A percentile compares a stretch with the other conserved stretches of the same genome.
phyloP scores from a whole-genome alignment of 2,113 vertebrate species.

The Tachysurus vachellii region DNA sequence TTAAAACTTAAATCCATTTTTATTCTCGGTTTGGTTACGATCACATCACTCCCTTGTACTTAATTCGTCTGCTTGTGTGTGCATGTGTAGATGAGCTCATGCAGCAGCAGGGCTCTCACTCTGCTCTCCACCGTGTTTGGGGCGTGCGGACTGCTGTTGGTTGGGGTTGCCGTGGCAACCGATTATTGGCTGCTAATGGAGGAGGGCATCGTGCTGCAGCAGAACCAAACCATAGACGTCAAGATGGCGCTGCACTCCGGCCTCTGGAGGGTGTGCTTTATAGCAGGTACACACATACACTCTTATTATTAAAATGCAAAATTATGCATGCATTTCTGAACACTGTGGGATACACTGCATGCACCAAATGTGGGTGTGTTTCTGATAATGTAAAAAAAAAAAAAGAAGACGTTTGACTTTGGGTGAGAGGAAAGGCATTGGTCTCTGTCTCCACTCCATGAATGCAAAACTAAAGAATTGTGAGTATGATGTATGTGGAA shows the following conservation, averaged over 20 bases:
- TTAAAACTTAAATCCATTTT: background rate
- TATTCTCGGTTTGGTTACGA: background rate
- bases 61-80: conserved; percentile 39
- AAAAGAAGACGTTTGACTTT: background rate
- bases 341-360: background rate
- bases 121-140: conserved; percentile 91
- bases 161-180: conserved; percentile 90
- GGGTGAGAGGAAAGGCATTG: background rate
- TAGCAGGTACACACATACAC: conserved; percentile 76
- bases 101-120: conserved; percentile 89
- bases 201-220: conserved; percentile 86
- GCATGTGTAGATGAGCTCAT: conserved; percentile 82
- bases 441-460: background rate
- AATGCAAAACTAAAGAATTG: background rate
- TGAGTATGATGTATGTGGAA: background rate
- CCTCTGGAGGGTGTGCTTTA: conserved; percentile 92
- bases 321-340: background rate
- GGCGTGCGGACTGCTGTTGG: conserved; percentile 86
- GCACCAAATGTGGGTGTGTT: background rate
- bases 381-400: background rate
- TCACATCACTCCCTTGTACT: background rate
- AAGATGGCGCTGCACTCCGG: conserved; percentile 92
- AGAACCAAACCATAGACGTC: conserved; percentile 91
- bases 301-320: background rate
- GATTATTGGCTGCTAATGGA: conserved; percentile 95